Evolutionary conservation across 1,140 invertebrate species (phyloP), one percentile per base, ranked within the genome.

Genomic region (Tetragonula clypearis): DNA sequence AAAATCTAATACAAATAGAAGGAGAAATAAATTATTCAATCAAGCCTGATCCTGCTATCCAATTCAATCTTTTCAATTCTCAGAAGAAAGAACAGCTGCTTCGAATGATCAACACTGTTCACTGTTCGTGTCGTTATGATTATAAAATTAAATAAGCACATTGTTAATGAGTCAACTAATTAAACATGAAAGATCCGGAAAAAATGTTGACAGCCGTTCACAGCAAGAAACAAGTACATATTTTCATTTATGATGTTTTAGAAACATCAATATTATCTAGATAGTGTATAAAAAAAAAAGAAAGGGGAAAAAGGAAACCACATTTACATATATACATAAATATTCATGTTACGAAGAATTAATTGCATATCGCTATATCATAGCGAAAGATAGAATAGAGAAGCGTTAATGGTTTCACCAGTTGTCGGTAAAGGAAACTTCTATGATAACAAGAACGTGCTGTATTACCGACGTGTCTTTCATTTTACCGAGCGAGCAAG

Each of bases 381-480:
- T 11, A 15, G 53, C 60, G 26, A 56, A 76, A 62, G 66, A 58
- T 80, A 26, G 58, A 76, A 60, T 17, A 19, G 60, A 23, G 14
- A 26, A 69, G 26, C 19, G 68, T 9, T 35, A 62, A 68, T 12
- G 23, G 49, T 21, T 35, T 83, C 86, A 53, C 8, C 73, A 3
- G 12, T 73, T 1, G 79, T 53, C 62, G 88, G 62, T 86, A 88
- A 86, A 60, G 14, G 21, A 15, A 35, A 41, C 41, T 17, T 26
- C 56, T 55, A 65, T 35, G 55, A 60, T 23, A 19, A 17, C n/a
- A 11, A 23, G 17, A 53, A 60, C 26, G 14, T 49, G 0, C 84
- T 86, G 65, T 21, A 12, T 83, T 89, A 71, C 84, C 88, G 87
- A 83, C 87, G 19, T 4, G 0, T 17, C 19, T 17, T 6, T 14